Conservation (phyloP, 2,797 vertebrate genomes). For the Dryobates pubescens region DNA sequence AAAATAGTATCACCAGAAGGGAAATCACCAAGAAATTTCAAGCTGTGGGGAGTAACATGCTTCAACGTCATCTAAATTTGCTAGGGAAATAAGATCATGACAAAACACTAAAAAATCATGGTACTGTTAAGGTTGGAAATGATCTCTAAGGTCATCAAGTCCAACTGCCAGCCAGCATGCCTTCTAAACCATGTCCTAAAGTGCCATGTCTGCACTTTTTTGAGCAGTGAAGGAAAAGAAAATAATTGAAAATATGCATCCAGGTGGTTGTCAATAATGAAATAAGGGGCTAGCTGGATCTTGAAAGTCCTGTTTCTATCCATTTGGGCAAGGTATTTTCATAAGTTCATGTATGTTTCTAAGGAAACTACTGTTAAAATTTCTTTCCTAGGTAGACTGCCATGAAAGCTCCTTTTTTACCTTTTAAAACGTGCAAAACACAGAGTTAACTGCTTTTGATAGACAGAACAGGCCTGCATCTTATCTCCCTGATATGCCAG, state of each 20-base stretch:
- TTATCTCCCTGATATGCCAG: background rate
- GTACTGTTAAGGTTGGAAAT: too few species aligned
- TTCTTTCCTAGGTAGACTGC: background rate
- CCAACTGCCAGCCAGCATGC: too few species aligned
- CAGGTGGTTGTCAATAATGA: background rate
- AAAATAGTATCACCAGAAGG: background rate
- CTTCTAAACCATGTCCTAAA: too few species aligned
- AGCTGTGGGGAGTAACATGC: background rate
- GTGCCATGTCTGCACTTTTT: too few species aligned
- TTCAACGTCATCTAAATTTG: background rate
- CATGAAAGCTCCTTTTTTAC: background rate
- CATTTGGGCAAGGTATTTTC: background rate
- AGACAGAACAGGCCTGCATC: background rate
- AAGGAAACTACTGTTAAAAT: background rate
- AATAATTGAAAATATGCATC: background rate
- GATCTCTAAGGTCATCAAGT: too few species aligned
- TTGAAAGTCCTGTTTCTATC: background rate
- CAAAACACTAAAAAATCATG: background rate
- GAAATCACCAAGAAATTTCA: background rate
- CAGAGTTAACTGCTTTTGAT: background rate
- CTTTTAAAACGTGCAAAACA: background rate
- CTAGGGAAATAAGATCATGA: background rate
- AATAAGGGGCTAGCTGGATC: background rate
- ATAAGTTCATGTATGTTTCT: rapidly evolving
- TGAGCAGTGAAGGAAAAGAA: background rate